These are phyloP conservation scores for Morone saxatilis DNA, from an alignment of 2,113 vertebrate genomes.

Conservation along the genomic window DNA sequence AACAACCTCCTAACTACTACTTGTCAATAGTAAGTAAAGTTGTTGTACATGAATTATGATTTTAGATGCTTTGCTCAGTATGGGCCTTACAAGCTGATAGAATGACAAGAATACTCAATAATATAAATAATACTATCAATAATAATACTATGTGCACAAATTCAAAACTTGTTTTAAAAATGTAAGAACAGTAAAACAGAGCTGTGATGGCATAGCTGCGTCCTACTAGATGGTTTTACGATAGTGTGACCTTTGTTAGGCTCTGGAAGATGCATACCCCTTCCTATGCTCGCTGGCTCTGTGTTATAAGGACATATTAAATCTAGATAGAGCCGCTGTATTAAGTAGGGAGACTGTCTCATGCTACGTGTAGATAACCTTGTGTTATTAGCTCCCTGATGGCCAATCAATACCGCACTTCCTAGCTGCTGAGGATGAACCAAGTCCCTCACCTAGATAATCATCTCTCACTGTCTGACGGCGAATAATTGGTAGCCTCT, in stretches of 20 bases:
- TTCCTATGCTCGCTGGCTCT: constrained; percentile 42
- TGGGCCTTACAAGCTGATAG: too few relatives aligned
- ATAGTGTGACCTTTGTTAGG: constrained; percentile 76
- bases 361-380: constrained; percentile 88
- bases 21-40: too few relatives aligned
- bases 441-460: constrained; percentile 85
- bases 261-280: constrained; percentile 45
- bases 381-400: constrained; percentile 87
- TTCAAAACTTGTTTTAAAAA: too few relatives aligned
- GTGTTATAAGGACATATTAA: constrained; percentile 78
- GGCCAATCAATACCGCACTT: constrained; percentile 88
- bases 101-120: too few relatives aligned
- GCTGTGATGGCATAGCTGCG: constrained; percentile 11
- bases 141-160: too few relatives aligned
- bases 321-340: constrained; percentile 82
- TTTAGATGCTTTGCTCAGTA: too few relatives aligned
- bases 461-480: constrained; percentile 83
- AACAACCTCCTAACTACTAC: too few relatives aligned
- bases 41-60: too few relatives aligned
- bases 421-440: constrained; percentile 81
- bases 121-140: too few relatives aligned
- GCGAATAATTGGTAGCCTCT: constrained; percentile 85
- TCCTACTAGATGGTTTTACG: constrained; percentile 49
- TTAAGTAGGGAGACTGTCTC: constrained; percentile 81
- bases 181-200: constrained; percentile 24